A percentile compares a stretch with the other conserved stretches of the same genome.
Evolutionary conservation across 2,888 invertebrate genomes (phyloP).

Genomic region (Pammene fasciana): DNA sequence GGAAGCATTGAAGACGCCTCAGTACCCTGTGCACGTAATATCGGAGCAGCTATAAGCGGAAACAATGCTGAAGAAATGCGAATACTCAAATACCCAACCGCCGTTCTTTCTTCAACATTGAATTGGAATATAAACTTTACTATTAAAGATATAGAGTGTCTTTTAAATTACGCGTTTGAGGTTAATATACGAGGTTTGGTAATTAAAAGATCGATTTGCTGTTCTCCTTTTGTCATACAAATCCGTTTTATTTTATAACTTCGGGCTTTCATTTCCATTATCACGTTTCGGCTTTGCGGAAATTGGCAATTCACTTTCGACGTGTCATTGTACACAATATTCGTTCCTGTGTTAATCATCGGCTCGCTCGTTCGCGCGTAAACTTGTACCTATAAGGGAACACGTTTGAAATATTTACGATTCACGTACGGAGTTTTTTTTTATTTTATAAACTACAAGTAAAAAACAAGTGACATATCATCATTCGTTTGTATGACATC

Average conservation of each 20-base stretch:
- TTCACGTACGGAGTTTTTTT: background rate
- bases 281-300: conserved; percentile 37
- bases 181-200: conserved; percentile 1
- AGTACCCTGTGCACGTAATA: conserved; percentile 14
- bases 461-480: no score
- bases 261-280: conserved; percentile 36
- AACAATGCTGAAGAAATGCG: conserved; percentile 15
- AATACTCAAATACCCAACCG: background rate
- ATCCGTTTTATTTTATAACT: conserved; percentile 36
- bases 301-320: conserved; percentile 40
- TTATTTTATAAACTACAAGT: no score
- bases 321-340: conserved; percentile 36
- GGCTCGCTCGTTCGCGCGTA: conserved; percentile 2
- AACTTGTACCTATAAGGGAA: conserved; percentile 2
- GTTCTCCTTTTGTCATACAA: conserved; percentile 30
- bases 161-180: background rate
- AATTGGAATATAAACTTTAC: conserved; percentile 13
- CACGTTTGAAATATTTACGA: background rate
- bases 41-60: conserved; percentile 8
- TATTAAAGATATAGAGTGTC: background rate
- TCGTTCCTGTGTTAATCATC: conserved; percentile 27
- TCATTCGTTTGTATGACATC: no score
- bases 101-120: background rate
- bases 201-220: conserved; percentile 17
- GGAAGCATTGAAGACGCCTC: conserved; percentile 15